Percentiles rank a stretch among this genome's conserved stretches.
phyloP scores from a whole-genome alignment of 2,888 invertebrate species.

The Pegoplata infirma region DNA sequence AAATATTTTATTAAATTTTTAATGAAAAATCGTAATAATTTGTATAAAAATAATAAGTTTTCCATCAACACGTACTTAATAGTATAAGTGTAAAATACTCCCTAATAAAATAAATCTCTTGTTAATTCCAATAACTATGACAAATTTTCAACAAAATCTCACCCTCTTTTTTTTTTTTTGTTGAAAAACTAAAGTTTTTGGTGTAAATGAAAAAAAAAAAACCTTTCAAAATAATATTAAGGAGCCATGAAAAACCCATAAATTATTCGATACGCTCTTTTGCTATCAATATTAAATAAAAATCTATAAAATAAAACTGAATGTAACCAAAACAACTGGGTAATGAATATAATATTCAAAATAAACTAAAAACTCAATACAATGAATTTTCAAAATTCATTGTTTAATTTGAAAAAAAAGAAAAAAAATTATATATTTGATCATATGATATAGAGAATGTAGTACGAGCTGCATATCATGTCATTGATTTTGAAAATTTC shows the following conservation, averaged over 20 bases:
- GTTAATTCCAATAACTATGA: constrained; percentile 36
- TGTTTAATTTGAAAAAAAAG: background rate
- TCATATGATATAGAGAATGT: constrained; percentile 39
- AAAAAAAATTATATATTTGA: constrained; percentile 2
- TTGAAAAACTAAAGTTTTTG: background rate
- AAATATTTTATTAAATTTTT: constrained; percentile 26
- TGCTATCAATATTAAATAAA: constrained; percentile 54
- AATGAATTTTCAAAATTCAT: constrained; percentile 5
- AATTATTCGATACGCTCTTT: constrained; percentile 54
- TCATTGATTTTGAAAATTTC: background rate
- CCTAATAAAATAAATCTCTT: constrained; percentile 28
- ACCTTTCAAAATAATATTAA: constrained; percentile 34
- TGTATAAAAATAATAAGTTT: constrained; percentile 46
- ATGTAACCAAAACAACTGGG: constrained; percentile 53
- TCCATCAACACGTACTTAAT: constrained; percentile 52
- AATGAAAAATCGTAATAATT: constrained; percentile 27
- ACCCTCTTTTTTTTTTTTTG: constrained; percentile 36
- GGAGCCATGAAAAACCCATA: constrained; percentile 57
- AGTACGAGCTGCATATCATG: constrained; percentile 53
- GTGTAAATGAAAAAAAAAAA: no score
- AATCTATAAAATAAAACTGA: constrained; percentile 45
- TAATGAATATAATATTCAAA: constrained; percentile 58
- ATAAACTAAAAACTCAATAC: constrained; percentile 28
- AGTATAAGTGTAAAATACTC: constrained; percentile 14
- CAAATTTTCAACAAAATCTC: constrained; percentile 47